Percentiles rank a stretch among this genome's conserved stretches.
phyloP scores from a whole-genome alignment of 2,888 invertebrate genomes.

The Seira ritae region DNA sequence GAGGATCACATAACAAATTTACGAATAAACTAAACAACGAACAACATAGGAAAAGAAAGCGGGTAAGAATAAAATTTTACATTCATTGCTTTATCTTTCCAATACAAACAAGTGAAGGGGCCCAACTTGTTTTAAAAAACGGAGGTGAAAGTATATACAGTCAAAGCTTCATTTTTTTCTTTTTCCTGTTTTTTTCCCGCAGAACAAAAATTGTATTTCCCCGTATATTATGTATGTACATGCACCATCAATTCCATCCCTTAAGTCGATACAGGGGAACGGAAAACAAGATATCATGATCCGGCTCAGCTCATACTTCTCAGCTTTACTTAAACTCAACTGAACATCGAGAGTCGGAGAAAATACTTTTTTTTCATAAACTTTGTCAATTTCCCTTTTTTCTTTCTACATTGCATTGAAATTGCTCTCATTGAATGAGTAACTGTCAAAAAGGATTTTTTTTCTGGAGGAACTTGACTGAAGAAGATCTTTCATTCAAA shows the following conservation, averaged over 20 bases:
- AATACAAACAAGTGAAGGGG: no score
- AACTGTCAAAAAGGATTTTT: conserved; percentile 61
- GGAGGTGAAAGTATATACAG: background rate
- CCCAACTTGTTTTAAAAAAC: background rate
- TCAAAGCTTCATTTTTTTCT: background rate
- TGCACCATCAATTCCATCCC: no score
- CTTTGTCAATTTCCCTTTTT: background rate
- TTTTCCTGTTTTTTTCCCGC: background rate
- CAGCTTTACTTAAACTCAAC: conserved; percentile 1
- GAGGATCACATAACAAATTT: background rate
- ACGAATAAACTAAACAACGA: background rate
- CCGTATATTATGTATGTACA: background rate
- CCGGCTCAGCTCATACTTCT: background rate
- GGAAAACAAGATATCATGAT: conserved; percentile 14
- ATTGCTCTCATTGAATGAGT: conserved; percentile 51
- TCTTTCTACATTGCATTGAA: background rate
- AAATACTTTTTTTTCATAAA: background rate
- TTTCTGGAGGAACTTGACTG: background rate
- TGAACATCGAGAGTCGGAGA: background rate
- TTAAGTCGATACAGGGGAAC: background rate
- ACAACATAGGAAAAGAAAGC: background rate
- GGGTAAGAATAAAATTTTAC: background rate
- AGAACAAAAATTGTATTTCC: background rate
- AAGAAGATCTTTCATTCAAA: background rate
- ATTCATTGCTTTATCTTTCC: background rate